Conservation (phyloP, 2,113 vertebrate genomes). For the Aegotheles bennettii region DNA sequence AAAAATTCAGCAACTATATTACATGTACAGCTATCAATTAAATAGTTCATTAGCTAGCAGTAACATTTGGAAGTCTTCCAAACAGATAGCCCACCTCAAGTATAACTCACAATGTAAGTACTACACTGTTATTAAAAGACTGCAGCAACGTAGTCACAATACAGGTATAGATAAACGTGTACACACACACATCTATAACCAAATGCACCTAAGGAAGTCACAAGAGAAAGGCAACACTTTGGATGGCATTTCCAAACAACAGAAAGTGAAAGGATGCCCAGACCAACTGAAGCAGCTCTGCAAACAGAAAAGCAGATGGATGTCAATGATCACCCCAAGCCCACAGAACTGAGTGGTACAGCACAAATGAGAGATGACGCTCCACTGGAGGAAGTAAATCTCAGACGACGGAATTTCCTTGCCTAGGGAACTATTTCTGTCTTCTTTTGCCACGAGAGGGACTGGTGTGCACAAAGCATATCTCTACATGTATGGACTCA, state of each 20-base stretch:
- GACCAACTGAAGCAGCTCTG: neutral
- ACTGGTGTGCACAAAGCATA: neutral
- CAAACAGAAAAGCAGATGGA: neutral
- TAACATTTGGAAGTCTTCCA: neutral
- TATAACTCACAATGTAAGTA: neutral
- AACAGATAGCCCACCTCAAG: neutral
- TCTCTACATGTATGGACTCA: neutral
- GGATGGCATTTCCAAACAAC: neutral
- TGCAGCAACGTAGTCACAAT: neutral
- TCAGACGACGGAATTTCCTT: neutral
- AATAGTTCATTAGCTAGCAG: neutral
- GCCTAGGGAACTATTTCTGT: neutral
- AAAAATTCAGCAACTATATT: neutral
- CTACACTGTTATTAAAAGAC: neutral
- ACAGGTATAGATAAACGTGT: accelerated
- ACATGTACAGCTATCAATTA: neutral
- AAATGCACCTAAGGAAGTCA: neutral
- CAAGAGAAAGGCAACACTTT: neutral
- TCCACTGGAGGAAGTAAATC: neutral
- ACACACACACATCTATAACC: neutral
- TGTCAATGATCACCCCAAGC: neutral
- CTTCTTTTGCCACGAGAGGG: neutral
- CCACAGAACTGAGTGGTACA: neutral
- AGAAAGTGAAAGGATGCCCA: neutral
- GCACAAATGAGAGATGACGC: neutral